Base-by-base conservation (phyloP, 2,797 vertebrate genomes). In the Malacoctenus gilli region DNA sequence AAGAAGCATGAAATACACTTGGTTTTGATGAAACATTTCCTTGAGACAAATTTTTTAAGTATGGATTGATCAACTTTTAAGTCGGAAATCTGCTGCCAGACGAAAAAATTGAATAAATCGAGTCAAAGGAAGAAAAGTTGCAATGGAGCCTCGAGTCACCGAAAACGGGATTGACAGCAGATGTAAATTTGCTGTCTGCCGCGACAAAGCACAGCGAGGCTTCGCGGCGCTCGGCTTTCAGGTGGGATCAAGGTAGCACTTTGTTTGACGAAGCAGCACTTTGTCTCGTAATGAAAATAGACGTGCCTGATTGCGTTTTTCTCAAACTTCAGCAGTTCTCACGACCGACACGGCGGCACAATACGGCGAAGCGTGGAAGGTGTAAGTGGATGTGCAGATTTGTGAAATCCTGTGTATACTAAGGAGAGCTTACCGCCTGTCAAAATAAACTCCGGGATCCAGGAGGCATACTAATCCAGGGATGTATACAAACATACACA, bases 181-280 rank as follows among this genome's bases (percentile, higher is more conserved):
- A 61, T 54, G 54, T 20, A 57, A 58, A 66, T 65, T 13, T 60
- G 40, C 50, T 34, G 40, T 53, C 59, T 48, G 36, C 56, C 31
- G n/a, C 54, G 54, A 70, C 59, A 72, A 55, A 79, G 42, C 32
- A 46, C 42, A 37, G 60, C 12, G 5, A 15, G 2, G 51, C 56
- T 22, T 68, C 56, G 43, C 74, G 68, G 46, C 0, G 21, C n/a
- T 15, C 1, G 0, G 43, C 49, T 65, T 55, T 75, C 39, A 54
- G 22, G 2, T 23, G 34, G 50, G 66, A 74, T 75, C 58, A 67
- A 79, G 72, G 79, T 40, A 62, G 30, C 34, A 34, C 62, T 81
- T 75, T 8, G 44, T 56, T 18, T 34, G 38, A 63, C 25, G 25
- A 28, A 28, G 25, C 25, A 9, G 25, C 9, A 28, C 25, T 28